Percentiles rank a stretch among this genome's conserved stretches.
These are phyloP conservation scores for Camponotus vicinus DNA, from an alignment of 1,140 invertebrate genomes.

Conservation along the genomic window DNA sequence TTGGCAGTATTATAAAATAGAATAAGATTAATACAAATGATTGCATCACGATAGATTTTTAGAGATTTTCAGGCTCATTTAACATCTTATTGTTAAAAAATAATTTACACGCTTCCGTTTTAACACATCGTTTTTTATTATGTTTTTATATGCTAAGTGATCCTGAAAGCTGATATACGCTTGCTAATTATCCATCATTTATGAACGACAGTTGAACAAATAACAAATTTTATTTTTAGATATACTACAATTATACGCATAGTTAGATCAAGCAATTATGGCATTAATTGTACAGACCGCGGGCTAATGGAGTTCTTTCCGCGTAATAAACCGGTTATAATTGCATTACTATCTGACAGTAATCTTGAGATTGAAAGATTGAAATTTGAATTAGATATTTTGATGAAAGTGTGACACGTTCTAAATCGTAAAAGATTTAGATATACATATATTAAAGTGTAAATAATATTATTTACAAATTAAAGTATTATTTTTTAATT, in stretches of 20 bases:
- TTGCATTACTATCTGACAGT: slow-evolving; percentile 9
- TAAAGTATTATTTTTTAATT: neutral
- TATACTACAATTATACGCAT: neutral
- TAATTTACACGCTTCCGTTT: neutral
- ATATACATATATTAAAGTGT: neutral
- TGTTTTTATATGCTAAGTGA: neutral
- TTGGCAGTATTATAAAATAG: neutral
- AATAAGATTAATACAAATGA: neutral
- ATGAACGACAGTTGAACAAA: neutral
- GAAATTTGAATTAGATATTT: neutral
- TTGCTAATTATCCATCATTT: neutral
- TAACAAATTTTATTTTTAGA: neutral
- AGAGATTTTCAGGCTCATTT: neutral
- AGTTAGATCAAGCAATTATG: slow-evolving; percentile 19
- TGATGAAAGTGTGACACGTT: neutral
- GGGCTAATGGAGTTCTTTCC: slow-evolving; percentile 12
- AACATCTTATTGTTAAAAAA: neutral
- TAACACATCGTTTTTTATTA: neutral
- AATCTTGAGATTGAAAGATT: slow-evolving; percentile 13
- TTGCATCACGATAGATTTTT: neutral
- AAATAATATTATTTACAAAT: neutral
- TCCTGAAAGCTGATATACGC: neutral
- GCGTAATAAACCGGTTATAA: slow-evolving; percentile 12
- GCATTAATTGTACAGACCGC: neutral
- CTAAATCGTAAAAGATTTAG: neutral